phyloP scores from a whole-genome alignment of 2,113 vertebrate species.

The Enhydra lutris region DNA sequence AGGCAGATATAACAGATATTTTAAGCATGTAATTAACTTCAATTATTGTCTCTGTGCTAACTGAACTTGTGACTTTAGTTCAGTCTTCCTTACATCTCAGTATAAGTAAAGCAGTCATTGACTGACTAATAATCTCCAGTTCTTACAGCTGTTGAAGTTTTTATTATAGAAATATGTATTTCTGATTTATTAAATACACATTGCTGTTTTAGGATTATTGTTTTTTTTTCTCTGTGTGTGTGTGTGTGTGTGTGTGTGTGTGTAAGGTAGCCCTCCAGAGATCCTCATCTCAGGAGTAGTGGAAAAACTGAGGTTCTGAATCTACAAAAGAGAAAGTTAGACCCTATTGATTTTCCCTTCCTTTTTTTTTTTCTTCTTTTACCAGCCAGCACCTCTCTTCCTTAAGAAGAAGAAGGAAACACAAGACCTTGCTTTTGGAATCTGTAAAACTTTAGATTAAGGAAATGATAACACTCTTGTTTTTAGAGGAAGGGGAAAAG shows the following conservation, averaged over 20 bases:
- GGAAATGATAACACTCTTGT: background rate
- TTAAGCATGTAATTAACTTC: background rate
- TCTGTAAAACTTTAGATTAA: background rate
- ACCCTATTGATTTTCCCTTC: background rate
- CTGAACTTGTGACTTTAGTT: background rate
- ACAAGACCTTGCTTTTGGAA: background rate
- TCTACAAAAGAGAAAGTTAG: background rate
- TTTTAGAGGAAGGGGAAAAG: background rate
- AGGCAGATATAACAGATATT: background rate
- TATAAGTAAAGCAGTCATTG: background rate
- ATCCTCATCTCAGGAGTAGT: background rate
- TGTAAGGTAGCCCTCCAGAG: rapidly evolving
- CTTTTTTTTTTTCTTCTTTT: background rate
- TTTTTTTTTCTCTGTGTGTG: background rate
- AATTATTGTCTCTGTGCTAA: background rate
- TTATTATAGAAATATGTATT: background rate
- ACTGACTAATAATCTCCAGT: background rate
- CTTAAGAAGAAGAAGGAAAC: background rate
- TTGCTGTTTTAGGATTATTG: background rate
- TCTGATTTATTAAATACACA: background rate
- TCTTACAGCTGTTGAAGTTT: background rate
- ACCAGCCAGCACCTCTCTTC: background rate
- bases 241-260: background rate
- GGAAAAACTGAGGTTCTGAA: background rate
- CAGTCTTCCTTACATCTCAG: background rate